Evolutionary conservation across 2,888 invertebrate genomes (phyloP).

Genomic region (Aporophyla nigra): DNA sequence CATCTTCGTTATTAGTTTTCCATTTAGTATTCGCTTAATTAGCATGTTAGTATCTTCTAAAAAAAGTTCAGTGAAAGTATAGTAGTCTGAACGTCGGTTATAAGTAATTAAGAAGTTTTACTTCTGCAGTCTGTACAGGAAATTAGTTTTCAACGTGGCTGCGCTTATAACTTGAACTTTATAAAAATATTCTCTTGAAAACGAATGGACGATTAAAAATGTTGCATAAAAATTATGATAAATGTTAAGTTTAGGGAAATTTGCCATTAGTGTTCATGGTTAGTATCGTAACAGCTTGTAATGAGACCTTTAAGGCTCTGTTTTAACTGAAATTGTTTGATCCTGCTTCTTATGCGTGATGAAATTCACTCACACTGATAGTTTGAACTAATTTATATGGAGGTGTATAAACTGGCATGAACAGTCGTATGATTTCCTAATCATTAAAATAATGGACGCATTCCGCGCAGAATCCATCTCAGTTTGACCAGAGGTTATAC

Average conservation of each 20-base stretch:
- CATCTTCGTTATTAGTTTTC: conserved; percentile 19
- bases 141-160: conserved; percentile 30
- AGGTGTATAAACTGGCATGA: no score
- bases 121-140: background rate
- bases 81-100: conserved; percentile 37
- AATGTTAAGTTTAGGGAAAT: background rate
- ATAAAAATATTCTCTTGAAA: conserved; percentile 14
- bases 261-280: background rate
- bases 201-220: background rate
- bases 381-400: no score
- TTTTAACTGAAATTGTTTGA: background rate
- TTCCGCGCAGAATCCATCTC: no score
- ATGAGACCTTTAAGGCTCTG: background rate
- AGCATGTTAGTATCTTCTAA: conserved; percentile 17
- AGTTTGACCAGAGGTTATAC: no score
- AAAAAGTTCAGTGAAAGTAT: conserved; percentile 43
- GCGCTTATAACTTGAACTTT: conserved; percentile 4
- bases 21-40: conserved; percentile 33
- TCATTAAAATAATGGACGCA: no score
- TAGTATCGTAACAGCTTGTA: background rate
- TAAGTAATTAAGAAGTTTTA: conserved; percentile 41
- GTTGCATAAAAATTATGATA: background rate
- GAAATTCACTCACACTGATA: background rate
- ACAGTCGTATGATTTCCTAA: no score
- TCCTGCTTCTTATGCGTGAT: background rate